phyloP scores from a whole-genome alignment of 2,888 invertebrate genomes.

The Sphinx pinastri region DNA sequence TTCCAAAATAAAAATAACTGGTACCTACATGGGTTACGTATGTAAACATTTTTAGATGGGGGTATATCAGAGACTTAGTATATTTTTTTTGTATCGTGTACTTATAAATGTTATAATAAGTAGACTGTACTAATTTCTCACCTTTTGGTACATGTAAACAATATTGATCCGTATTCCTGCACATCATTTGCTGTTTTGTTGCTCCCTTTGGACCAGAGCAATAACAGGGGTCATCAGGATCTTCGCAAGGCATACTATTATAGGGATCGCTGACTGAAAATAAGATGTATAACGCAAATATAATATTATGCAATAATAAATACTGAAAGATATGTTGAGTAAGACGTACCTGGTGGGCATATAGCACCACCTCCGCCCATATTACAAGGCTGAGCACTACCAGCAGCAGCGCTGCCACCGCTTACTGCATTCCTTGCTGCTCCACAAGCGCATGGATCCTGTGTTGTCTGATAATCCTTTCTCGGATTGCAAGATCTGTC shows the following conservation, averaged over 20 bases:
- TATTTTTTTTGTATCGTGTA: background rate
- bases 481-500: conserved; percentile 69
- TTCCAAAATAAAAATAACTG: conserved; percentile 28
- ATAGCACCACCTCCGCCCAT: conserved; percentile 41
- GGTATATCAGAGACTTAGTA: background rate
- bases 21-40: background rate
- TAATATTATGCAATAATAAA: background rate
- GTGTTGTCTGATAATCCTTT: conserved; percentile 57
- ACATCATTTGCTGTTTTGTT: conserved; percentile 60
- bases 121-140: conserved; percentile 41
- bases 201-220: conserved; percentile 67
- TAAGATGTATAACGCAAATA: background rate
- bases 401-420: conserved; percentile 32
- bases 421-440: conserved; percentile 46
- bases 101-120: too few species aligned
- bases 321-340: background rate
- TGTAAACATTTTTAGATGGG: background rate
- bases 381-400: conserved; percentile 39
- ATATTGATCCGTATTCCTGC: conserved; percentile 74
- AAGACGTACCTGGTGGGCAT: conserved; percentile 58
- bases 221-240: conserved; percentile 70
- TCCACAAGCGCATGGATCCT: conserved; percentile 72
- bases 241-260: conserved; percentile 68
- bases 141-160: conserved; percentile 79
- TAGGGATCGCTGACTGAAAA: conserved; percentile 59